A percentile compares a stretch with the other conserved stretches of the same genome.
These are phyloP conservation scores for Mesochorus sp. DNA, from an alignment of 2,888 invertebrate species.

Conservation along the genomic window DNA sequence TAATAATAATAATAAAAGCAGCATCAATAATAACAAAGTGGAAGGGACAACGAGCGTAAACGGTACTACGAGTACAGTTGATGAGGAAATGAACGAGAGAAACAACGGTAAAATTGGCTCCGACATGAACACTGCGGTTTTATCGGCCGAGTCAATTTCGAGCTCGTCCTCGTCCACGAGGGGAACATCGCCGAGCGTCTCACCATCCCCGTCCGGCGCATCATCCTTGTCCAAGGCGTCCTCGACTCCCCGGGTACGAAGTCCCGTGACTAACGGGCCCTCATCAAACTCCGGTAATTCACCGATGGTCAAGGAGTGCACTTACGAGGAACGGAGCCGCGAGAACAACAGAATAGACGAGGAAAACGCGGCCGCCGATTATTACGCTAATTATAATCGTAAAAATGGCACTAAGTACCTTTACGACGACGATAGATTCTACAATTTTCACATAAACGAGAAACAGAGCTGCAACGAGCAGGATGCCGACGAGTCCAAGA, in stretches of 20 bases:
- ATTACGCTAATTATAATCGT: conserved; percentile 69
- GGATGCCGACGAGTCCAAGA: conserved; percentile 74
- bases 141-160: conserved; percentile 39
- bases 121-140: conserved; percentile 26
- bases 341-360: conserved; percentile 81
- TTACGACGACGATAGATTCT: conserved; percentile 91
- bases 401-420: conserved; percentile 84
- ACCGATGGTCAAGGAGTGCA: conserved; percentile 86
- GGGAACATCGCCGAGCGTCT: conserved; percentile 62
- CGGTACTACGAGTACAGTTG: conserved; percentile 29
- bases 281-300: conserved; percentile 75
- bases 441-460: conserved; percentile 92
- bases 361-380: conserved; percentile 67
- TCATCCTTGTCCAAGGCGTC: conserved; percentile 73
- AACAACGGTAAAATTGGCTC: conserved; percentile 82
- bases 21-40: conserved; percentile 35
- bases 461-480: conserved; percentile 81
- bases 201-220: conserved; percentile 64
- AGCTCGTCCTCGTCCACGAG: conserved; percentile 48
- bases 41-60: conserved; percentile 24
- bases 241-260: conserved; percentile 73
- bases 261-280: conserved; percentile 67
- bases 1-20: conserved; percentile 65
- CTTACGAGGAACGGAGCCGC: conserved; percentile 86
- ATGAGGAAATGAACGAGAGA: conserved; percentile 82